A percentile compares a stretch with the other conserved stretches of the same genome.
Evolutionary conservation across 1,140 invertebrate species (phyloP).

Genomic region (Drosophila subobscura): DNA sequence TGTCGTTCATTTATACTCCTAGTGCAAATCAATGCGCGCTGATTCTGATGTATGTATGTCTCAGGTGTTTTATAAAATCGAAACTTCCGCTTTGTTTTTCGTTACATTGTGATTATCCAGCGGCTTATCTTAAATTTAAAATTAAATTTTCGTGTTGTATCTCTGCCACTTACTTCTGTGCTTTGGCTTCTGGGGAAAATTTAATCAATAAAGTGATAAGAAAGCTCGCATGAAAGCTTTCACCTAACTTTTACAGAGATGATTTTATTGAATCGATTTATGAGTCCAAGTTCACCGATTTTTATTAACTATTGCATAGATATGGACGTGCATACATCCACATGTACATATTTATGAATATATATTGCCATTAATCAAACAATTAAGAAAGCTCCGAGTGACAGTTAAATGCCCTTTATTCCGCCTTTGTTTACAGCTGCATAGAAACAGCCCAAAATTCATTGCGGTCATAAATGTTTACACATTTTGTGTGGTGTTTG

Average conservation of each 20-base stretch:
- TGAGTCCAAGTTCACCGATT: conserved; percentile 1
- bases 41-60: conserved; percentile 17
- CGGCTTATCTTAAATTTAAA: conserved; percentile 15
- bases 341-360: no score
- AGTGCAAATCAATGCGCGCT: conserved; percentile 19
- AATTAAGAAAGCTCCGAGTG: no score
- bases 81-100: conserved; percentile 31
- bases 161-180: conserved; percentile 27
- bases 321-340: no score
- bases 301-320: neutral
- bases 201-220: conserved; percentile 50
- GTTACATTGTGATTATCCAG: conserved; percentile 34
- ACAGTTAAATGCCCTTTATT: no score
- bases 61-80: no score
- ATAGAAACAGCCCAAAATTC: no score
- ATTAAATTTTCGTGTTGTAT: conserved; percentile 37
- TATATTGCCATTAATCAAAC: no score
- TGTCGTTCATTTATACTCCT: conserved; percentile 41
- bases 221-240: conserved; percentile 30
- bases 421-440: no score
- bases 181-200: conserved; percentile 34
- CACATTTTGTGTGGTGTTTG: no score
- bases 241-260: conserved; percentile 12
- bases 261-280: conserved; percentile 36
- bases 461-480: no score